Base-by-base conservation (phyloP, 2,888 invertebrate genomes). In the Plagiodera versicolora region DNA sequence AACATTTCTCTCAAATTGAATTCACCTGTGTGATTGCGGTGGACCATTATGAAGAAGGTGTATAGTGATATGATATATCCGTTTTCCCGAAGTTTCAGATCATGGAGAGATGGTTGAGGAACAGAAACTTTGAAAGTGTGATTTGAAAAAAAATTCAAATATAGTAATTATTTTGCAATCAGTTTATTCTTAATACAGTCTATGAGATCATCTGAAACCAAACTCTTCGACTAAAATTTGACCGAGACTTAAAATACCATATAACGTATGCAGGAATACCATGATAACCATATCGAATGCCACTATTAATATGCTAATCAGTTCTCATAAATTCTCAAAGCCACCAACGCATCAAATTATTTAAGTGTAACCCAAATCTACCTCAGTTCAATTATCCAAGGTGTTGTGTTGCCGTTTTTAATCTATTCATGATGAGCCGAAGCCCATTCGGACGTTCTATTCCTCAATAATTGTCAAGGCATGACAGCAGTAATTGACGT, bases 401-500 rank as follows among this genome's bases (percentile, higher is more conserved):
- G 44, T 53, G 53, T 44, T 56, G 32, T 39, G 56, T 55, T 60
- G 60, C 56, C 55, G 55, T 60, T 60, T 56, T 47, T 17, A 51
- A 50, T 56, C 51, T 60, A 60, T 60, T 60, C 52, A 60, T 56
- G 45, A 19, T 19, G 35, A 50, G 18, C 49, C 16, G 45, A 54
- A 6, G 32, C 50, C 11, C 51, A 55, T n/a, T 53, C 55, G 58
- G 61, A 45, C 16, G 28, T 24, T 61, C 58, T 55, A 54, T 54
- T 61, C 28, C 54, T 57, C 24, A 53, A 58, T 61, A 61, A 61
- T 61, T 61, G 55, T 57, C 45, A 35, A 58, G 61, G 58, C 55
- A 58, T 54, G 61, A 39, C 39, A 14, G 39, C 39, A 3, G 39
- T 39, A 39, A 39, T 39, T 39, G 39, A 39, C 39, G 39, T 39